Base-by-base conservation (phyloP, 30 jellyfish, hydroid and myxozoan genomes). In the Aurelia sp. region DNA sequence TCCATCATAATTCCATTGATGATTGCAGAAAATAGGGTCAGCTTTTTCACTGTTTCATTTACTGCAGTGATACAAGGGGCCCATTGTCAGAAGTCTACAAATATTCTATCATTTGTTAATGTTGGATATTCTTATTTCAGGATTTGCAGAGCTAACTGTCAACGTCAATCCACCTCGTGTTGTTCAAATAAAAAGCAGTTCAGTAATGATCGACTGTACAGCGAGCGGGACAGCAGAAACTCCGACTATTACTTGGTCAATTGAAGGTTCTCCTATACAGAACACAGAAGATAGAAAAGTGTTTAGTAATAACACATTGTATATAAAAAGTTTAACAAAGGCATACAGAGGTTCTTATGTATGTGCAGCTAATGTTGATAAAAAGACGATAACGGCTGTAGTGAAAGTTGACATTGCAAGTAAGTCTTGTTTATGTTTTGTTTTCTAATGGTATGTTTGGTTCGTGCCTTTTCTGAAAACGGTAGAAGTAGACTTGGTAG, bases 361-460 rank as follows among this genome's bases (percentile, higher is more conserved):
- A 24, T 95, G 99, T 73, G 80, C 33, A n/a, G 99, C 97, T 12
- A 83, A 58, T 19, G 50, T 21, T 53, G 89, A 31, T 44, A 13
- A 7, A 0, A 7, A 44, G 7, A 44, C 68, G 22, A 59, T 33
- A 62, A 51, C 73, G 70, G 94, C 75, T 13, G 47, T 60, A 24
- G 97, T 84, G 64, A 62, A 59, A 19, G 90, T 94, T 13, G 91
- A 89, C 21, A 61, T 82, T 52, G 97, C 97, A 63, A 75, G 99
- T 94, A 63, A 88, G 98, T 52, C 13, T 30, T 8, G 44, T 13
- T 13, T 66, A 20, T 52, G 9, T 51, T 66, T 31, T 55, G 52
- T 21, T 17, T 53, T 62, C 30, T 76, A 19, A 20, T 10, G 50
- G 19, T 61, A 31, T 18, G 7, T 40, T 79, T 1, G 20, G 13